A percentile compares a stretch with the other conserved stretches of the same genome.
phyloP scores from a whole-genome alignment of 2,888 invertebrate genomes.

The Parnassius mnemosyne region DNA sequence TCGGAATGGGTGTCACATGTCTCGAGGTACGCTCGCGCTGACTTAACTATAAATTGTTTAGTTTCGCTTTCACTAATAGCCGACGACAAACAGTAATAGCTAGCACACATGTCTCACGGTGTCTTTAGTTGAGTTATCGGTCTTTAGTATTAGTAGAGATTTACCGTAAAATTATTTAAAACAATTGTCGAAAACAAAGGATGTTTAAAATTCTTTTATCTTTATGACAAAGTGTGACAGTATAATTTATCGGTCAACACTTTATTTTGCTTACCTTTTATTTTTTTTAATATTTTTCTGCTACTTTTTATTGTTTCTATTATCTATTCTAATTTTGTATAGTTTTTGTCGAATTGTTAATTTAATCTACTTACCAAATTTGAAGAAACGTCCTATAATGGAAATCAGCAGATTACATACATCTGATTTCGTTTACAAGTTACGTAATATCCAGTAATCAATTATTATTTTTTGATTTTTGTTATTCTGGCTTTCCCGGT shows the following conservation, averaged over 20 bases:
- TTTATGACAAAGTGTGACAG: background rate
- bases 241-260: background rate
- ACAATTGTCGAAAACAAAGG: slow-evolving; percentile 4
- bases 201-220: background rate
- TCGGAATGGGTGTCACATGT: slow-evolving; percentile 76
- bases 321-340: no score
- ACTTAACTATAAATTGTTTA: slow-evolving; percentile 60
- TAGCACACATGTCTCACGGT: slow-evolving; percentile 69
- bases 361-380: no score
- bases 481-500: no score
- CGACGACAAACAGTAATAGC: slow-evolving; percentile 76
- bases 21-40: slow-evolving; percentile 50
- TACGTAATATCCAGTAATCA: no score
- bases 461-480: no score
- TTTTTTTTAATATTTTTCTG: no score
- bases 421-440: no score
- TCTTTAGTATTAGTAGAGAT: slow-evolving; percentile 19
- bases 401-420: no score
- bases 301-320: no score
- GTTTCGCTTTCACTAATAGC: slow-evolving; percentile 73
- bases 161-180: slow-evolving; percentile 22
- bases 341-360: no score
- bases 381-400: no score
- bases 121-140: slow-evolving; percentile 38
- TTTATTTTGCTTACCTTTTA: background rate